phyloP scores from a whole-genome alignment of 2,888 invertebrate genomes.

The Phortica magna region DNA sequence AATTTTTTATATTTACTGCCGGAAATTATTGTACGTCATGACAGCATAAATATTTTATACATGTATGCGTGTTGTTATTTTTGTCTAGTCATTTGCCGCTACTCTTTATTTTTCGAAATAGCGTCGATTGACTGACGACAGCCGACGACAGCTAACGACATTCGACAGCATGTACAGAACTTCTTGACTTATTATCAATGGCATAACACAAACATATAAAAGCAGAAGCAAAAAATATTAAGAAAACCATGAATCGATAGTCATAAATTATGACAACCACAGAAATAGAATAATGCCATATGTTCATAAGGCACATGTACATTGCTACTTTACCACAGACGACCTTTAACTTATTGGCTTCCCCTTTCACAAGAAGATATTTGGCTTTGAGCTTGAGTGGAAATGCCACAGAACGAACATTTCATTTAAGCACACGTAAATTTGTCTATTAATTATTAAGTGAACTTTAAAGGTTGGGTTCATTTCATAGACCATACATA shows the following conservation, averaged over 20 bases:
- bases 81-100: not conserved
- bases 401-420: no score
- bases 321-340: not conserved
- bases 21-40: no score
- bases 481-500: no score
- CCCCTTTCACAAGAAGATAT: no score
- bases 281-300: constrained; percentile 39
- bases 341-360: no score
- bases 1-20: no score
- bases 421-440: no score
- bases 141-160: not conserved
- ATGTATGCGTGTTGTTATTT: not conserved
- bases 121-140: not conserved
- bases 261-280: constrained; percentile 53
- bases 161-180: not conserved
- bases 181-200: not conserved
- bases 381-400: no score
- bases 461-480: no score
- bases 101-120: no score
- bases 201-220: not conserved
- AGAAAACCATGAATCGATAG: constrained; percentile 54
- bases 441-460: no score
- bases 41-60: not conserved
- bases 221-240: constrained; percentile 13
- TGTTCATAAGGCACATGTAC: not conserved